Conservation (phyloP, 2,797 vertebrate genomes). For the Epinephelus awoara region DNA sequence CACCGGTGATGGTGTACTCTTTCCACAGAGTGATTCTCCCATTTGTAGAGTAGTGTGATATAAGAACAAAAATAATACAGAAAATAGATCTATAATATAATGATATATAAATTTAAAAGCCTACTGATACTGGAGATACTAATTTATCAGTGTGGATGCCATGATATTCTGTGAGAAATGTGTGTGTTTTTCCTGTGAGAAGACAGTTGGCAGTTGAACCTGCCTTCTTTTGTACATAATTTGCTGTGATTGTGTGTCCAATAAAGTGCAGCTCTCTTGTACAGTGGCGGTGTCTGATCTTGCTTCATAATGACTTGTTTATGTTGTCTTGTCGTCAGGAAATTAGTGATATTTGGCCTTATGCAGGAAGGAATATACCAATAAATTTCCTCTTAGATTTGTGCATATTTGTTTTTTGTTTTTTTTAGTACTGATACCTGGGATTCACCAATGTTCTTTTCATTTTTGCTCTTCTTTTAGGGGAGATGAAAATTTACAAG, state of each 20-base stretch:
- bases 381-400: no score
- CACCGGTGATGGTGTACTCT: slow-evolving; percentile 65
- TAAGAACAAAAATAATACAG: slow-evolving; percentile 86
- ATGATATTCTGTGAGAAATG: slow-evolving; percentile 94
- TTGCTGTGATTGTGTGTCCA: slow-evolving; percentile 90
- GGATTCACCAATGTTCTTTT: no score
- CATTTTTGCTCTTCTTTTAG: no score
- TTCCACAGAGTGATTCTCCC: slow-evolving; percentile 81
- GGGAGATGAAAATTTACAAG: no score
- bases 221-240: slow-evolving; percentile 91
- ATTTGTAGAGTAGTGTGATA: slow-evolving; percentile 91
- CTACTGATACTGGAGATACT: slow-evolving; percentile 84
- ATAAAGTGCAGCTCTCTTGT: slow-evolving; percentile 92
- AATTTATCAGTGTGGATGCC: slow-evolving; percentile 91
- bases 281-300: slow-evolving; percentile 55
- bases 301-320: slow-evolving; percentile 34
- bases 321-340: not conserved
- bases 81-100: slow-evolving; percentile 85
- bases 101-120: slow-evolving; percentile 83
- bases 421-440: no score
- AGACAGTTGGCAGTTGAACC: slow-evolving; percentile 87
- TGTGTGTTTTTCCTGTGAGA: slow-evolving; percentile 89
- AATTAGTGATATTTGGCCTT: not conserved
- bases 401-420: no score
- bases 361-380: no score